Base-by-base conservation (phyloP, 2,797 vertebrate species). In the Schizopygopsis pylzovi region DNA sequence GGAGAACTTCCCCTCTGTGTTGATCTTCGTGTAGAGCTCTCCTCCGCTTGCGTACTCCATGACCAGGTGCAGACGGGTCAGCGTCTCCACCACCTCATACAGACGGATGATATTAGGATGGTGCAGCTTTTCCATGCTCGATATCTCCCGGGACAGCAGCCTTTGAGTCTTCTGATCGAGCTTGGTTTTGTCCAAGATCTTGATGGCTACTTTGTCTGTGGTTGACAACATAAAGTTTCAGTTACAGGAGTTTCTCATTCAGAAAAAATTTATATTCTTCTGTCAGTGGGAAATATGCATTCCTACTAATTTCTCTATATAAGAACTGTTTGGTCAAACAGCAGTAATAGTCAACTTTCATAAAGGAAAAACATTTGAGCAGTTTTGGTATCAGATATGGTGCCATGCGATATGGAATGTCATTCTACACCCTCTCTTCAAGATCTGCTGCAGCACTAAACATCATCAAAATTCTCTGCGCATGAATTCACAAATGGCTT, bases 171-270 rank as follows among this genome's bases (percentile, higher is more conserved):
- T 99, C 93, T 96, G 96, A 90, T 99, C 98, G 90, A 99, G 92
- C 90, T 98, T 98, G 87, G 97, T 97, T 94, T 99, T 99, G 92
- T 99, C 98, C 88, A 99, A 92, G 93, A 99, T 98, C 94, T 99
- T 99, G 90, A 99, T 98, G 78, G 98, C 98, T 89, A 99, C 98
- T 94, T 98, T 99, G 92, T 99, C 98, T 99, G 93, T 80, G 85
- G 88, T 92, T 37, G 84, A 13, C 7, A 68, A 80, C 37, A 77
- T 37, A 18, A 56, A 70, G n/a, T 61, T 61, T 79, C 15, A 73
- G 28, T 41, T 49, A 61, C 39, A 28, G 18, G 81, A 61, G 37
- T n/a, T 43, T 59, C 37, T 39, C 47, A 37, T 68, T 68, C 39
- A 52, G 12, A 63, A 61, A 75, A 47, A 20, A 54, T 39, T 68